A percentile compares a stretch with the other conserved stretches of the same genome.
These are phyloP conservation scores for Tachysurus fulvidraco DNA, from an alignment of 2,113 vertebrate genomes.

Conservation along the genomic window DNA sequence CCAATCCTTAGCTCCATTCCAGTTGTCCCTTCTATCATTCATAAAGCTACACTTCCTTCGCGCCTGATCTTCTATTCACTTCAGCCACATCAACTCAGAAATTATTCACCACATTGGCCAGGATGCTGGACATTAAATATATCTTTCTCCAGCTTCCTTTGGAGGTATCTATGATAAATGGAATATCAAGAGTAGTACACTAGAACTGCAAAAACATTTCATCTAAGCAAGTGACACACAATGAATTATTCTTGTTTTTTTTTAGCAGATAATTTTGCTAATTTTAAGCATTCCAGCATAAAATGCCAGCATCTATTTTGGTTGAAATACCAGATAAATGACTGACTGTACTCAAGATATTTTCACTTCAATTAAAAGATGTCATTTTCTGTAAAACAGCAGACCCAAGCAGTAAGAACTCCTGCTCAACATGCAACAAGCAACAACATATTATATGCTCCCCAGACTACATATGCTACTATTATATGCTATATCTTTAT, in stretches of 20 bases:
- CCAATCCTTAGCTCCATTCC: slow-evolving; percentile 52
- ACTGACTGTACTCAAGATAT: too few relatives aligned
- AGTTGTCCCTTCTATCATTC: slow-evolving; percentile 42
- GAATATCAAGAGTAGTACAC: slow-evolving; percentile 70
- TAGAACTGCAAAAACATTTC: too few relatives aligned
- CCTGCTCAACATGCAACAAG: slow-evolving; percentile 69
- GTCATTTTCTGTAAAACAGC: slow-evolving; percentile 64
- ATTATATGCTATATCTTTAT: slow-evolving; percentile 55
- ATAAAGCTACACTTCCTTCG: slow-evolving; percentile 43
- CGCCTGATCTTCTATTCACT: slow-evolving; percentile 49
- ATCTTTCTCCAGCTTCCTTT: slow-evolving; percentile 56
- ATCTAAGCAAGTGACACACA: too few relatives aligned
- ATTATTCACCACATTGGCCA: slow-evolving; percentile 22
- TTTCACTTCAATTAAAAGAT: slow-evolving; percentile 43
- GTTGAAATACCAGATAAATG: too few relatives aligned
- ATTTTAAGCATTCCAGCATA: too few relatives aligned
- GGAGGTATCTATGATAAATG: slow-evolving; percentile 62
- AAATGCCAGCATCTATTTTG: too few relatives aligned
- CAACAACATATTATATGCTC: slow-evolving; percentile 52
- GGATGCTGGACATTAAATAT: slow-evolving; percentile 62
- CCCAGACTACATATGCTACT: slow-evolving; percentile 61
- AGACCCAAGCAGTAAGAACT: slow-evolving; percentile 69
- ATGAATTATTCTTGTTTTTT: too few relatives aligned
- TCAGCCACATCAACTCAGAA: slow-evolving; percentile 71
- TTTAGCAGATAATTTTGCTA: too few relatives aligned